Base-by-base conservation (phyloP, 1,140 invertebrate genomes). In the Drosophila persimilis region DNA sequence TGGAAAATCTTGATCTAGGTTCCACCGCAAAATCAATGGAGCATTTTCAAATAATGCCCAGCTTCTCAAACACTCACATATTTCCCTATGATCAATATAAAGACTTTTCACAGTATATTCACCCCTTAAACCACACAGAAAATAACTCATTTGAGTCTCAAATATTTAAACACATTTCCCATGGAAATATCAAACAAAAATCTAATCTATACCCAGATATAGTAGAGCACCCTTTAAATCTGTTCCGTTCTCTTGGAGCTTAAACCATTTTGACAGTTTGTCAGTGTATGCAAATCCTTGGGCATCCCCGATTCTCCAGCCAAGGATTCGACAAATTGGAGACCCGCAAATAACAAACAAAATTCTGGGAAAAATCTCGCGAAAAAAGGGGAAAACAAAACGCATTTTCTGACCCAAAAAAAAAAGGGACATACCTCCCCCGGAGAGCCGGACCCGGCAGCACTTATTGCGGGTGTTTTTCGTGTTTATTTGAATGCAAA, bases 401-500 rank as follows among this genome's bases (percentile, higher is more conserved):
- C 15, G 15, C 81, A 85, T 86, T 85, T 86, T 61, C 77, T 78
- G 83, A 86, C 83, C 81, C 81, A 67, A 83, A 83, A 83, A 56
- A 73, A 77, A 85, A 84, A 77, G 73, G 78, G 69, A 73, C 59
- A 62, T 39, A 60, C 59, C 3, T 24, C 24, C 58, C 39, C 47
- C 51, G 41, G 44, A 47, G n/a, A 13, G 35, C 20, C 29, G 53
- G 52, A 39, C 35, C 35, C 20, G 20, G 50, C 20, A 26, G 50
- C 24, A 53, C 29, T 46, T 43, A 47, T 61, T 67, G 47, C 53
- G 62, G 62, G 48, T 31, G 41, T 17, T 22, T 43, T 72, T 65
- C 43, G 51, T 81, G 81, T 86, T 86, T 86, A 88, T 86, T 80
- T 86, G 66, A 69, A 80, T 77, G 59, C 83, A 86, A 88, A 86